These are phyloP conservation scores for Allolobophora icterica DNA, from an alignment of 2,888 invertebrate species.

Conservation along the genomic window DNA sequence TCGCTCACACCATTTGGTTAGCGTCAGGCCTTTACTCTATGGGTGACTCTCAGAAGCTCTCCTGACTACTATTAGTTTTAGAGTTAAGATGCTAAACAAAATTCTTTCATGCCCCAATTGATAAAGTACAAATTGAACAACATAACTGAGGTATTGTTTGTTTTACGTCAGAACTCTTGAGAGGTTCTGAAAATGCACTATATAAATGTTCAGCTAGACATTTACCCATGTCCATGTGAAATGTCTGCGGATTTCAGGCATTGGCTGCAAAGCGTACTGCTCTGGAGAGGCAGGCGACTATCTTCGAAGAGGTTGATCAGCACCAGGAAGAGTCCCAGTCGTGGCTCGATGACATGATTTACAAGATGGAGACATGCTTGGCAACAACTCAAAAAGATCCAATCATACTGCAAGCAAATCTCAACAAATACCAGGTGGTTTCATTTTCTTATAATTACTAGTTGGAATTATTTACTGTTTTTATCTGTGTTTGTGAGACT, in stretches of 20 bases:
- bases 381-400: conserved; percentile 71
- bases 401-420: conserved; percentile 78
- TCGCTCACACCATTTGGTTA: neutral
- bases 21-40: neutral
- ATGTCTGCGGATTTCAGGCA: conserved; percentile 33
- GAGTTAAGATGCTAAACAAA: neutral
- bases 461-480: too few relatives aligned
- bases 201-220: neutral
- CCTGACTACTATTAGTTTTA: neutral
- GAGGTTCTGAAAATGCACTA: neutral
- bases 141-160: neutral
- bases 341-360: conserved; percentile 84
- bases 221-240: neutral
- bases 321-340: conserved; percentile 81
- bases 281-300: conserved; percentile 82
- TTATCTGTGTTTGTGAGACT: neutral
- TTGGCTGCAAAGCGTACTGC: conserved; percentile 35
- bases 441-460: neutral
- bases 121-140: neutral
- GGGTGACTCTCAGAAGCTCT: neutral
- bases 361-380: conserved; percentile 75
- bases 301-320: conserved; percentile 90
- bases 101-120: neutral
- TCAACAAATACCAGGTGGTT: conserved; percentile 78
- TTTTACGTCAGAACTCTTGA: neutral